These are phyloP conservation scores for Hyperoplus lanceolatus DNA, from an alignment of 2,797 vertebrate genomes.

Conservation along the genomic window DNA sequence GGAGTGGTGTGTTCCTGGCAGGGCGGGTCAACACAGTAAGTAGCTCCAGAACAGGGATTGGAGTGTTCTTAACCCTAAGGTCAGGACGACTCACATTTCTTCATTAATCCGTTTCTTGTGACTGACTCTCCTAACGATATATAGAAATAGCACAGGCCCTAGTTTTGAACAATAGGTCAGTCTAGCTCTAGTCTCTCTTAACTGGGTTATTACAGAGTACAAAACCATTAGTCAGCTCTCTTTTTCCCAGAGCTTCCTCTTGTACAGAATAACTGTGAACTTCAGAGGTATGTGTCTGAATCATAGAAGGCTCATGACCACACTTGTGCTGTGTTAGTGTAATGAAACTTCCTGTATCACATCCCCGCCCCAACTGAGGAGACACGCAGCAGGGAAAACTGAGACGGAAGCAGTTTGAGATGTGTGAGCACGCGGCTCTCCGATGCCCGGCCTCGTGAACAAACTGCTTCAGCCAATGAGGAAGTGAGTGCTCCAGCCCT, in stretches of 20 bases:
- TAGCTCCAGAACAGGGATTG: too few relatives aligned
- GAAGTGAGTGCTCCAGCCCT: neutral
- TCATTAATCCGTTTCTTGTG: too few relatives aligned
- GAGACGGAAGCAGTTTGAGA: neutral
- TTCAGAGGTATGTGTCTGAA: neutral
- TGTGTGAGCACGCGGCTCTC: constrained; percentile 11
- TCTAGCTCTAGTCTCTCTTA: too few relatives aligned
- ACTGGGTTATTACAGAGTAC: neutral
- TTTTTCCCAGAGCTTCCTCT: neutral
- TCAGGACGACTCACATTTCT: neutral
- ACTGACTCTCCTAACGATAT: too few relatives aligned
- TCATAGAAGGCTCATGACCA: neutral
- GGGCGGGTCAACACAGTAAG: neutral
- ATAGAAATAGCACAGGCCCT: too few relatives aligned
- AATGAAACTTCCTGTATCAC: constrained; percentile 32
- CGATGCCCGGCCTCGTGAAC: constrained; percentile 26
- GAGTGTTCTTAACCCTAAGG: too few relatives aligned
- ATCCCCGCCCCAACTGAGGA: neutral
- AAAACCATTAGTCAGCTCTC: neutral
- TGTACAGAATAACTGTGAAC: neutral
- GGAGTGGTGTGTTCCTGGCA: neutral
- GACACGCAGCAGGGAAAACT: neutral
- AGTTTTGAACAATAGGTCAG: neutral
- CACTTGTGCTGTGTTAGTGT: constrained; percentile 12
- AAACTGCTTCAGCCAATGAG: constrained; percentile 18